Conservation (phyloP, 64 coral and sea anemone species). For the Trachythela sp. region DNA sequence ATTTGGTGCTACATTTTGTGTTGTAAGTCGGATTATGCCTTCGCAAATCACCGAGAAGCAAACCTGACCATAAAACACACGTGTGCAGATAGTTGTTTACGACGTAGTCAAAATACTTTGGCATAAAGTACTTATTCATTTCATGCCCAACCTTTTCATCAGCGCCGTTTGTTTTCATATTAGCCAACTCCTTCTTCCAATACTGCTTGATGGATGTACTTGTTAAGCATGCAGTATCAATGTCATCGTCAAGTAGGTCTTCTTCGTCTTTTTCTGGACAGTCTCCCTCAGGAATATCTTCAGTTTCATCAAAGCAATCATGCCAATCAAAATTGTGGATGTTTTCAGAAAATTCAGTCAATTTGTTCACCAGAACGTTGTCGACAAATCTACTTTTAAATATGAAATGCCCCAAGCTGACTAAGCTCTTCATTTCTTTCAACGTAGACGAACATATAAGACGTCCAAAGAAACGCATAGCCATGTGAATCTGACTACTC, state of each 20-base stretch:
- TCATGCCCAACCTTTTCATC: not conserved
- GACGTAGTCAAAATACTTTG: constrained; percentile 11
- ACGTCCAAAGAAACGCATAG: constrained; percentile 43
- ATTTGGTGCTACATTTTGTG: not conserved
- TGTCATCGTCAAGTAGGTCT: not conserved
- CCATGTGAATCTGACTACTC: constrained; percentile 35
- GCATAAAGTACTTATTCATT: constrained; percentile 7
- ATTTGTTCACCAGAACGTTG: not conserved
- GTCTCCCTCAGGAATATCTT: not conserved
- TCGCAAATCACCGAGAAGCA: constrained; percentile 6
- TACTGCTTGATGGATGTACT: not conserved
- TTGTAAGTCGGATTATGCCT: not conserved
- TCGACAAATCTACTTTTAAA: not conserved
- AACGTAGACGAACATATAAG: not conserved
- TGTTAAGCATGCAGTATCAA: no score
- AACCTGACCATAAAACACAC: not conserved
- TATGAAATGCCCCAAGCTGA: not conserved
- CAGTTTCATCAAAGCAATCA: not conserved
- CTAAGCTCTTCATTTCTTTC: not conserved
- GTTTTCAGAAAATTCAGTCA: not conserved
- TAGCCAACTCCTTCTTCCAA: not conserved
- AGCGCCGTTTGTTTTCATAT: not conserved
- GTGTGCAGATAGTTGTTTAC: not conserved
- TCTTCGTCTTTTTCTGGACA: not conserved
- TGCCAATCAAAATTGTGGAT: not conserved